Evolutionary conservation across 2,113 vertebrate genomes (phyloP).

Genomic region (Epinephelus cyanopodus): DNA sequence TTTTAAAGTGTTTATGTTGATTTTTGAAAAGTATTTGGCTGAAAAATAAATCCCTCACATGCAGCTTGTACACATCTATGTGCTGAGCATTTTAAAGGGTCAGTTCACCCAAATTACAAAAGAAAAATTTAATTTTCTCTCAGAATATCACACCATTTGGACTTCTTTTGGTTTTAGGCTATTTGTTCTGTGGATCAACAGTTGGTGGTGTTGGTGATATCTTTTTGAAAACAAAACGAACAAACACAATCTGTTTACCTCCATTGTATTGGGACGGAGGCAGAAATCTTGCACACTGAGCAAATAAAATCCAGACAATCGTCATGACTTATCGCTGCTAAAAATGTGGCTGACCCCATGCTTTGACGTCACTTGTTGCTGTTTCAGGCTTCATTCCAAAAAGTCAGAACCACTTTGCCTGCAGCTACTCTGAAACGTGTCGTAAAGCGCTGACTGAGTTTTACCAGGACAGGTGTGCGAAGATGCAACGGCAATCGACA

Average conservation of each 20-base stretch:
- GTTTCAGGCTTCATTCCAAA: slow-evolving; percentile 82
- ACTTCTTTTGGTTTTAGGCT: background rate
- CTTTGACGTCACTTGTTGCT: slow-evolving; percentile 10
- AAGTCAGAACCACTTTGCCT: slow-evolving; percentile 84
- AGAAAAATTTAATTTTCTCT: background rate
- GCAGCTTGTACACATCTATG: background rate
- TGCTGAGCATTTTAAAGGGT: background rate
- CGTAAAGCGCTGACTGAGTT: slow-evolving; percentile 77
- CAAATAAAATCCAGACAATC: background rate
- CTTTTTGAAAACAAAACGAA: background rate
- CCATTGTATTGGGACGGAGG: background rate
- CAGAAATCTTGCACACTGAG: background rate
- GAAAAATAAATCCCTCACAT: background rate
- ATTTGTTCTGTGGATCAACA: background rate
- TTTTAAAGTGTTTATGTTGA: background rate
- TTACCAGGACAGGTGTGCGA: slow-evolving; percentile 51
- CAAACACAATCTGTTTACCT: no score
- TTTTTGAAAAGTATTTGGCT: background rate
- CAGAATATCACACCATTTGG: no score
- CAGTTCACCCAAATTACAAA: background rate
- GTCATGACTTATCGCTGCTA: background rate
- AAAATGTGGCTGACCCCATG: background rate
- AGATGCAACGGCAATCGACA: slow-evolving; percentile 19
- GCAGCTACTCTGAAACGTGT: slow-evolving; percentile 80
- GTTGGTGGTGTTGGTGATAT: background rate